A percentile compares a stretch with the other conserved stretches of the same genome.
Conservation (phyloP, 2,113 vertebrate genomes). For the Oreotrochilus melanogaster region DNA sequence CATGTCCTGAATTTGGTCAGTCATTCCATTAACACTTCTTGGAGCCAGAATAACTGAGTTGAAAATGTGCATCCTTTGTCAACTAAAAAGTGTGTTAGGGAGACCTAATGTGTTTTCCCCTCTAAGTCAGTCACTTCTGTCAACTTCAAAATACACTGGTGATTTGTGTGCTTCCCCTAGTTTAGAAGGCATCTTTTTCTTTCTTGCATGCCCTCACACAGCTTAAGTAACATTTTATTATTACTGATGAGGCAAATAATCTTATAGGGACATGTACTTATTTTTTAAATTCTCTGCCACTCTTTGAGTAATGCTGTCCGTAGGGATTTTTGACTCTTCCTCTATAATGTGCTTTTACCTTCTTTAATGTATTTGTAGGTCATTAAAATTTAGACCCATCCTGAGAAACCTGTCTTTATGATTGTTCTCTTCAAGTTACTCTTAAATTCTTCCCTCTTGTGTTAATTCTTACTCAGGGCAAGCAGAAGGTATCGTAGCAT, state of each 20-base stretch:
- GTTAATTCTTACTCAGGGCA: neutral
- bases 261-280: neutral
- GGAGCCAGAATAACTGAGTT: neutral
- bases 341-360: neutral
- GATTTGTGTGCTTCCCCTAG: neutral
- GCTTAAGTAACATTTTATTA: neutral
- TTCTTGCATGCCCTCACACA: neutral
- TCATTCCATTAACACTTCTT: neutral
- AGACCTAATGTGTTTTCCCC: accelerated
- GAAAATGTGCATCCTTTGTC: neutral
- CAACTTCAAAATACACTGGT: neutral
- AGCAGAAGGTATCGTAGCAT: neutral
- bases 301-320: neutral
- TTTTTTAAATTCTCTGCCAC: neutral
- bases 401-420: neutral
- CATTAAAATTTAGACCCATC: neutral
- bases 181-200: neutral
- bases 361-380: neutral
- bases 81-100: neutral
- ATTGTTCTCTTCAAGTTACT: neutral
- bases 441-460: neutral
- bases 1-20: neutral
- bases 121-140: neutral
- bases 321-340: neutral
- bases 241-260: neutral